Conservation (phyloP, 2,888 invertebrate species). For the Epinotia demarniana region DNA sequence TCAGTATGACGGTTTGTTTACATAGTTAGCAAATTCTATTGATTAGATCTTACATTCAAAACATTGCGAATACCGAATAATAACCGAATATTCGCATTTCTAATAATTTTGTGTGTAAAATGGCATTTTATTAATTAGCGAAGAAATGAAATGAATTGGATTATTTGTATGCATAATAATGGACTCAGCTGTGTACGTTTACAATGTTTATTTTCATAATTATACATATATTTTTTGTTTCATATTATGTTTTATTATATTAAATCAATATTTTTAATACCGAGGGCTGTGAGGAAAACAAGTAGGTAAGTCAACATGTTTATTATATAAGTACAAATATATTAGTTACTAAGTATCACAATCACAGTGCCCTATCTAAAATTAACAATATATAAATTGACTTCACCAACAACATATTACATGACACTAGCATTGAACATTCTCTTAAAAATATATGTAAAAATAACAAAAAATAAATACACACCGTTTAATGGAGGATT, state of each 20-base stretch:
- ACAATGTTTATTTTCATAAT: background rate
- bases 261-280: background rate
- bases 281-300: background rate
- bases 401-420: conserved; percentile 2
- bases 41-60: too few species aligned
- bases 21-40: too few species aligned
- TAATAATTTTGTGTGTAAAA: too few species aligned
- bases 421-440: conserved; percentile 41
- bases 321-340: conserved; percentile 37
- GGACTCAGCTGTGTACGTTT: background rate
- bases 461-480: conserved; percentile 25
- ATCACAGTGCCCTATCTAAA: conserved; percentile 34
- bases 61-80: too few species aligned
- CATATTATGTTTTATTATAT: background rate
- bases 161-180: background rate
- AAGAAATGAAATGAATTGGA: background rate
- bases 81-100: too few species aligned
- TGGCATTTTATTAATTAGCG: too few species aligned
- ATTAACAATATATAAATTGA: conserved; percentile 11
- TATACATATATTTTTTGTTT: conserved; percentile 2
- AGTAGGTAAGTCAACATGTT: conserved; percentile 29
- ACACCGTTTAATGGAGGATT: background rate
- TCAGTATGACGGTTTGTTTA: too few species aligned
- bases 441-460: conserved; percentile 36
- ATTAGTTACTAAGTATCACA: conserved; percentile 43